A percentile compares a stretch with the other conserved stretches of the same genome.
Conservation (phyloP, 2,113 vertebrate species). For the Sitta europaea region DNA sequence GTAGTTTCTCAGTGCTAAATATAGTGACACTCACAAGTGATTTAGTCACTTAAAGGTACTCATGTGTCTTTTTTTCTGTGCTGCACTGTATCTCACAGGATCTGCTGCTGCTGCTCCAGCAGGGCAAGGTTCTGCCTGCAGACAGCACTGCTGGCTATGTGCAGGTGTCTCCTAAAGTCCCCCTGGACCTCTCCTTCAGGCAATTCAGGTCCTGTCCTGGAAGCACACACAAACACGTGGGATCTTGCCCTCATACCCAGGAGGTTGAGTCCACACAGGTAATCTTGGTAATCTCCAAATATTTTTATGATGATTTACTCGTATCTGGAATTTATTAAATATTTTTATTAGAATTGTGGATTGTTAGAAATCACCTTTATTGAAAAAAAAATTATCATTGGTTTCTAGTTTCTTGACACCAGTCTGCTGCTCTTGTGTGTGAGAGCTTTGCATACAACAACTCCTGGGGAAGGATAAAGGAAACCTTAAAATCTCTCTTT, state of each 20-base stretch:
- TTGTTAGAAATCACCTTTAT: neutral
- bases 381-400: neutral
- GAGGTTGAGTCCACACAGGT: neutral
- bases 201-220: neutral
- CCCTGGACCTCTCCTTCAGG: neutral
- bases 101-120: neutral
- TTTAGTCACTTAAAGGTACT: neutral
- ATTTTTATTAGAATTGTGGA: neutral
- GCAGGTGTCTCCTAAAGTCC: neutral
- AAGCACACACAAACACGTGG: accelerated
- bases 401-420: neutral
- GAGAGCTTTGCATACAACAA: neutral
- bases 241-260: neutral
- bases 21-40: neutral
- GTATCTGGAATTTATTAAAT: neutral
- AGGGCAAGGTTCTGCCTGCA: neutral
- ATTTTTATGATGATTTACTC: neutral
- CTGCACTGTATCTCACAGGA: neutral
- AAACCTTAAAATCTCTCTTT: neutral
- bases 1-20: neutral
- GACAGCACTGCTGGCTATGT: neutral
- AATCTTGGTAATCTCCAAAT: neutral
- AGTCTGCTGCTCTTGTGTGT: neutral
- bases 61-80: neutral
- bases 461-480: neutral